phyloP scores from a whole-genome alignment of 2,113 vertebrate species.

The Zosterops japonicus region DNA sequence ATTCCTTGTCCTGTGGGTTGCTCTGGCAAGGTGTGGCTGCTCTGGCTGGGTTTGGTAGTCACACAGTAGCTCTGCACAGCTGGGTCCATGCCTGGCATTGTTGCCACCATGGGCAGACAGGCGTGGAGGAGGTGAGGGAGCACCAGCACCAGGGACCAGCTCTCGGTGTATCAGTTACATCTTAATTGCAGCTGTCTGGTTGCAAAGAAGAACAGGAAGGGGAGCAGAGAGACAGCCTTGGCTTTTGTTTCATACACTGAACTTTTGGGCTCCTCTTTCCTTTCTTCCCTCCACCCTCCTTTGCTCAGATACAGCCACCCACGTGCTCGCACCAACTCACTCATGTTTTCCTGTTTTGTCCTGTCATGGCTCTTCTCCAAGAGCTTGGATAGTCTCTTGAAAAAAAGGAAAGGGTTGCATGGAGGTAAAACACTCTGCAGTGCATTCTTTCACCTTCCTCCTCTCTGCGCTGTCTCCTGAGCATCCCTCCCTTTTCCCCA shows the following conservation, averaged over 20 bases:
- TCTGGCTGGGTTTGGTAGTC: not conserved
- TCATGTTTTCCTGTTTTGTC: not conserved
- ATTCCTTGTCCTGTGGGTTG: not conserved
- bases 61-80: not conserved
- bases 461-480: not conserved
- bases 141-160: accelerated
- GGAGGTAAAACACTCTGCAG: not conserved
- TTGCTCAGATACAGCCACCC: not conserved
- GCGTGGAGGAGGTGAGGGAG: not conserved
- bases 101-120: not conserved
- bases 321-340: not conserved
- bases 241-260: conserved; percentile 2
- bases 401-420: not conserved
- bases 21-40: not conserved
- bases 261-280: not conserved
- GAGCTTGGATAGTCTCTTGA: not conserved
- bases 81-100: not conserved
- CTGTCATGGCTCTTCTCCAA: conserved; percentile 10
- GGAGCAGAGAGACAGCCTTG: not conserved
- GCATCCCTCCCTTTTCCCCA: conserved; percentile 47
- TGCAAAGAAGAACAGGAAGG: not conserved
- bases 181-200: conserved; percentile 38
- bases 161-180: not conserved
- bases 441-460: not conserved
- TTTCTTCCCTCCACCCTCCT: not conserved